A percentile compares a stretch with the other conserved stretches of the same genome.
Conservation (phyloP, 2,888 invertebrate genomes). For the Brachyopa scutellaris region DNA sequence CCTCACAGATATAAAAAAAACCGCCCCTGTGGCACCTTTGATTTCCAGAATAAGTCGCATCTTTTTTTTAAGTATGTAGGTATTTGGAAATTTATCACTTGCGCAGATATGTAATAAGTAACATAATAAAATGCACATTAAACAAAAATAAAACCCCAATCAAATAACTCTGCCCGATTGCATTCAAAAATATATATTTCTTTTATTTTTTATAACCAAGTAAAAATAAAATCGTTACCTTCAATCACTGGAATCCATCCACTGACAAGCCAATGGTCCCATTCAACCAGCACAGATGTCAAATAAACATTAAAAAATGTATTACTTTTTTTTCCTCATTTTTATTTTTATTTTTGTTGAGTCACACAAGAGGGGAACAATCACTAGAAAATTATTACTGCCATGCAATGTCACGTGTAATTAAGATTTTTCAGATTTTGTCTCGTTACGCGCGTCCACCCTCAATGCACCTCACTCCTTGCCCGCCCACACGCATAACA, state of each 20-base stretch:
- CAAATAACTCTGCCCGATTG: too few relatives aligned
- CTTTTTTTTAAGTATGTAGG: too few relatives aligned
- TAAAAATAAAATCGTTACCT: too few relatives aligned
- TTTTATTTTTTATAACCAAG: too few relatives aligned
- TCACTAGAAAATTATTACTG: conserved; percentile 62
- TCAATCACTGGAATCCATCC: conserved; percentile 1
- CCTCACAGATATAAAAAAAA: too few relatives aligned
- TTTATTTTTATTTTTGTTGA: conserved; percentile 12
- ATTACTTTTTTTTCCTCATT: conserved; percentile 1
- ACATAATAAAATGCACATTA: too few relatives aligned
- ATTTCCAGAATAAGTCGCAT: too few relatives aligned
- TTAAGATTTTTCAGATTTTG: conserved; percentile 69
- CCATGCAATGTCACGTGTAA: conserved; percentile 67
- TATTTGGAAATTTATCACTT: too few relatives aligned
- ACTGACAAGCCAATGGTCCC: conserved; percentile 1
- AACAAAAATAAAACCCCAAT: too few relatives aligned
- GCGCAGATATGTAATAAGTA: too few relatives aligned
- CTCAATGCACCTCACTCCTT: neutral
- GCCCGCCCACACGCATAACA: conserved; percentile 1
- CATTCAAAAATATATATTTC: too few relatives aligned
- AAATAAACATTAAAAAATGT: conserved; percentile 19
- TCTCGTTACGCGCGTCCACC: conserved; percentile 5
- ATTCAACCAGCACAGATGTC: conserved; percentile 27
- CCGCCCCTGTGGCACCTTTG: too few relatives aligned
- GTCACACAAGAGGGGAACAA: conserved; percentile 36